Percentiles rank a stretch among this genome's conserved stretches.
These are phyloP conservation scores for Uropetala carovei DNA, from an alignment of 2,888 invertebrate genomes.

Conservation along the genomic window DNA sequence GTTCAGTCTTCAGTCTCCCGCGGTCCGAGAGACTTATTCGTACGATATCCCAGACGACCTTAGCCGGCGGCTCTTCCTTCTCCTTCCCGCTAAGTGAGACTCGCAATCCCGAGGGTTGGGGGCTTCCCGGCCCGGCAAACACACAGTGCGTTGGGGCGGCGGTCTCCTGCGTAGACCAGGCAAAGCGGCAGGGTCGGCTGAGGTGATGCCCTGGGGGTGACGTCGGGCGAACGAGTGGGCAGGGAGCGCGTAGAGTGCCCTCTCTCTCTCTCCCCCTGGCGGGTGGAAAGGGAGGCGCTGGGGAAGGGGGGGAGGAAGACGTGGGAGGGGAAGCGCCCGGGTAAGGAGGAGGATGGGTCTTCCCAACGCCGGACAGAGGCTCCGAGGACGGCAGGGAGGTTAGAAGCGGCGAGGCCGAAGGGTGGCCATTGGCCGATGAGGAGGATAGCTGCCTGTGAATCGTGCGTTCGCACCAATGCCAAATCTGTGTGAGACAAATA, in stretches of 20 bases:
- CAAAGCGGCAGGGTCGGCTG: constrained; percentile 33
- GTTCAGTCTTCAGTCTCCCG: background rate
- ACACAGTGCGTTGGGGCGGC: constrained; percentile 31
- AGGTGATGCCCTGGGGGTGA: constrained; percentile 59
- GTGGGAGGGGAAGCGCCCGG: background rate
- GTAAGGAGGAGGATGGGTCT: constrained; percentile 31
- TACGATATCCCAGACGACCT: background rate
- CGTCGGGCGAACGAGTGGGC: constrained; percentile 60
- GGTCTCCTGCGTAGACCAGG: constrained; percentile 33
- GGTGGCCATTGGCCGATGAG: background rate
- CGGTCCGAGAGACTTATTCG: background rate
- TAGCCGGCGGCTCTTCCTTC: background rate
- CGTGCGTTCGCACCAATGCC: background rate
- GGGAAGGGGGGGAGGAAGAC: background rate
- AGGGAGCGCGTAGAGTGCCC: constrained; percentile 7
- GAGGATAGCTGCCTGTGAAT: background rate
- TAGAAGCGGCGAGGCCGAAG: background rate
- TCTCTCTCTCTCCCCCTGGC: constrained; percentile 14
- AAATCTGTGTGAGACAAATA: background rate
- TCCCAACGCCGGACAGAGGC: constrained; percentile 11
- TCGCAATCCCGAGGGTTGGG: background rate
- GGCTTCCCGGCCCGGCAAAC: constrained; percentile 37
- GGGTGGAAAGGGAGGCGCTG: constrained; percentile 37
- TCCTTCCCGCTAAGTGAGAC: constrained; percentile 11
- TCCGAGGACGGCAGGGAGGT: constrained; percentile 34